phyloP scores from a whole-genome alignment of 2,888 invertebrate genomes.

The Coremacera marginata region DNA sequence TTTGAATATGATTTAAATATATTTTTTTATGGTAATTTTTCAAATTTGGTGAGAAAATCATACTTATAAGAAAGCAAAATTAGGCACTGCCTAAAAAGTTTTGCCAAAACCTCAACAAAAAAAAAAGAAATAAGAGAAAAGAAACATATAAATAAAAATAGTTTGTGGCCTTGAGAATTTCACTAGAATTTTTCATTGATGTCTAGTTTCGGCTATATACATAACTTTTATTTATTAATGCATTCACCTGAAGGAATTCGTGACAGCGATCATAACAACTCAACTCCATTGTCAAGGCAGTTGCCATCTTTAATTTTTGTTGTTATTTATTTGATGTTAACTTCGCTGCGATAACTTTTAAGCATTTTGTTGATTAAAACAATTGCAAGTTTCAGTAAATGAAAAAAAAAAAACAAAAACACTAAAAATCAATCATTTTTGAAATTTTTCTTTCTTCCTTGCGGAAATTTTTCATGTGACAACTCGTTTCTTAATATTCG shows the following conservation, averaged over 20 bases:
- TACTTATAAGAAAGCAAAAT: too few species aligned
- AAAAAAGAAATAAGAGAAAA: not conserved
- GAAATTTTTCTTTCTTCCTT: not conserved
- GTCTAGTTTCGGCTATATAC: not conserved
- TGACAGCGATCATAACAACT: not conserved
- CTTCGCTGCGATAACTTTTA: too few species aligned
- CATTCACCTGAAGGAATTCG: constrained; percentile 25
- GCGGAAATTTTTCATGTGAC: not conserved
- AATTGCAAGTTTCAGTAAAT: too few species aligned
- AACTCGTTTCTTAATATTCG: not conserved
- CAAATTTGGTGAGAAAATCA: too few species aligned
- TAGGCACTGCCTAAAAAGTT: too few species aligned
- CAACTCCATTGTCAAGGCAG: constrained; percentile 19
- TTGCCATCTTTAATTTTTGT: constrained; percentile 3
- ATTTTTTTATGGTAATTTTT: too few species aligned
- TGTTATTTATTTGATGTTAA: not conserved
- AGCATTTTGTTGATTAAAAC: not conserved
- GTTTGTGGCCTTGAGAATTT: not conserved
- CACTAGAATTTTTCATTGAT: not conserved
- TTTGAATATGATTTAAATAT: too few species aligned
- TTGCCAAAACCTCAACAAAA: too few species aligned
- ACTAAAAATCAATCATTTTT: not conserved
- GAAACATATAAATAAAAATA: not conserved
- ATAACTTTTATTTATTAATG: not conserved
- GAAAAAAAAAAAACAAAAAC: not conserved